Evolutionary conservation across 2,113 vertebrate genomes (phyloP), one percentile per base, ranked within the genome.

Genomic region (Plestiodon gilberti): DNA sequence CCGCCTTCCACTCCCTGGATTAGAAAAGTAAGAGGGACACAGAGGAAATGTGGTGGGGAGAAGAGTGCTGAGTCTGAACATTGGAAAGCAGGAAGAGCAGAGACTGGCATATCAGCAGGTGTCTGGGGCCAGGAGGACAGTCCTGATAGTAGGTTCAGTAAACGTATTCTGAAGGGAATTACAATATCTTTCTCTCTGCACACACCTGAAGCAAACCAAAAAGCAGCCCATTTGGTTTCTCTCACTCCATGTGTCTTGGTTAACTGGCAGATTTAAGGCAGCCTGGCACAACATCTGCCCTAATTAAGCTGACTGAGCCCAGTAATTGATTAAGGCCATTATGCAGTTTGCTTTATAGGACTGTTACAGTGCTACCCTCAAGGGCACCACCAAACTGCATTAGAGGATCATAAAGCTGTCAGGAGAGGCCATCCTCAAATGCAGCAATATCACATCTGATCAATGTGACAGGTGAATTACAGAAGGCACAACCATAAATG

Each of bases 291-390:
- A 0, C 0, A 0, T 57, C 55, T 77, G 59, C 78, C 0, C 0
- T 0, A 14, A 77, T 82, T 76, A 43, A 81, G 28, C 6, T 74
- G 13, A 5, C 57, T 0, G 0, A 15, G 28, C 0, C 0, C 78
- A 33, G 71, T 48, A 77, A 13, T 28, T 33, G 30, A 82, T 65
- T 40, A 40, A 20, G 14, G 20, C 22, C 57, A 35, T 62, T 74
- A 81, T 38, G 57, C 14, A 33, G n/a, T 64, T 25, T 84, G 23
- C 35, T 78, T 57, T 85, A 59, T 78, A 25, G 59, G 43, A 17
- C 33, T 48, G 22, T 17, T 80, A 35, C 67, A 57, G 43, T 10
- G 14, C 35, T 30, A 81, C 33, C 28, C 33, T 82, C 59, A 57
- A 67, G 71, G 28, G 52, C 48, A 59, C 74, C 52, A 10, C 61